These are phyloP conservation scores for Hestina assimilis DNA, from an alignment of 1,140 invertebrate species.

Conservation along the genomic window DNA sequence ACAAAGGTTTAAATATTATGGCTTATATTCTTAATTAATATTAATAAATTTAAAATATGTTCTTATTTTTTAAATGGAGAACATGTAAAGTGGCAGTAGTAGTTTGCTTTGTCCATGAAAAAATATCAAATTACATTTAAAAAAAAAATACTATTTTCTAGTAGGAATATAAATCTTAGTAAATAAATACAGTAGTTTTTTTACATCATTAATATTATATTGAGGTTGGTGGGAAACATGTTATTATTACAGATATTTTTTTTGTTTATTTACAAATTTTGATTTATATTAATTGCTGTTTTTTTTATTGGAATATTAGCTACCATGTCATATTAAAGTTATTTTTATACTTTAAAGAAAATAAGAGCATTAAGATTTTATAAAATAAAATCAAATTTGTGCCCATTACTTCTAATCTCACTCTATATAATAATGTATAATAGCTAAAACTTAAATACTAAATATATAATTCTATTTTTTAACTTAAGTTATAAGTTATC, in stretches of 20 bases:
- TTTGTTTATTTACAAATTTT: not conserved
- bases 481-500: too few relatives aligned
- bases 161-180: not conserved
- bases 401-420: slow-evolving; percentile 24
- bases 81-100: too few relatives aligned
- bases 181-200: not conserved
- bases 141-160: not conserved
- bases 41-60: too few relatives aligned
- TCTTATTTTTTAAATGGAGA: too few relatives aligned
- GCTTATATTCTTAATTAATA: too few relatives aligned
- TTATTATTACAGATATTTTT: not conserved
- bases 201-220: not conserved
- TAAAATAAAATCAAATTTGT: slow-evolving; percentile 12
- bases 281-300: not conserved
- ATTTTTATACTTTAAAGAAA: too few relatives aligned
- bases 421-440: slow-evolving; percentile 10
- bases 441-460: slow-evolving; percentile 4
- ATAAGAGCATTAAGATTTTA: not conserved
- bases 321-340: too few relatives aligned
- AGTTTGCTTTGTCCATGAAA: too few relatives aligned
- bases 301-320: too few relatives aligned
- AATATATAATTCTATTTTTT: slow-evolving; percentile 10
- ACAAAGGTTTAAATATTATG: too few relatives aligned
- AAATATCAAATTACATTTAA: too few relatives aligned
- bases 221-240: slow-evolving; percentile 2